phyloP scores from a whole-genome alignment of 2,888 invertebrate species.

The Caradrina clavipalpis region DNA sequence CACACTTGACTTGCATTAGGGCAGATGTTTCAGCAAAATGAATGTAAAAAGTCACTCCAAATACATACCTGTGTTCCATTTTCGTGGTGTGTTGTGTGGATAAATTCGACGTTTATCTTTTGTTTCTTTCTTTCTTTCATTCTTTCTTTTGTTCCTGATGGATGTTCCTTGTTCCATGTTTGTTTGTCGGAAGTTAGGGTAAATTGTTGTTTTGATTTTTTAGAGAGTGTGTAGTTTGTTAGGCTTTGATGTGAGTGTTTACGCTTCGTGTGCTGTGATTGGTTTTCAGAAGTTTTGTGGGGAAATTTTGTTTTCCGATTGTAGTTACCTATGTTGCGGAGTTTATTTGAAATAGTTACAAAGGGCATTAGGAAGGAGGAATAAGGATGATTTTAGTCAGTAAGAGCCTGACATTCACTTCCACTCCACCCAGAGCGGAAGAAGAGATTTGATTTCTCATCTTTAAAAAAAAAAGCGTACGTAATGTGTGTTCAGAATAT shows the following conservation, averaged over 20 bases:
- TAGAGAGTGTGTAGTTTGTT: not conserved
- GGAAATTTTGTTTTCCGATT: no score
- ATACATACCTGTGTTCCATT: constrained; percentile 29
- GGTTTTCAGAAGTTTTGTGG: not conserved
- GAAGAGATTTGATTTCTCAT: no score
- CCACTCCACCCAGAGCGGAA: no score
- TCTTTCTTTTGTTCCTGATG: constrained; percentile 8
- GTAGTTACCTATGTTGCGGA: no score
- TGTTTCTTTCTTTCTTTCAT: no score
- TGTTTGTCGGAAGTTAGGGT: constrained; percentile 11
- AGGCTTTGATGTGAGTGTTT: not conserved
- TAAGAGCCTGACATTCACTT: no score
- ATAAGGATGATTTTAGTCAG: no score
- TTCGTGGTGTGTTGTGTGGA: constrained; percentile 19
- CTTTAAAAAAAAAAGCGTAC: no score
- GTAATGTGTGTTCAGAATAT: no score
- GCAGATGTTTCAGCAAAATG: constrained; percentile 48
- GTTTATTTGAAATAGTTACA: no score
- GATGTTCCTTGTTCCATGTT: constrained; percentile 15
- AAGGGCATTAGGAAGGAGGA: no score
- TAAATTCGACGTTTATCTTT: constrained; percentile 25
- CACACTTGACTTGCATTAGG: constrained; percentile 72
- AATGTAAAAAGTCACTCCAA: constrained; percentile 45
- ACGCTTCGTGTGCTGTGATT: not conserved
- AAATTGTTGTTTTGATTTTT: constrained; percentile 15